Evolutionary conservation across 2,113 vertebrate species (phyloP), one percentile per base, ranked within the genome.

Genomic region (Ailuropoda melanoleuca): DNA sequence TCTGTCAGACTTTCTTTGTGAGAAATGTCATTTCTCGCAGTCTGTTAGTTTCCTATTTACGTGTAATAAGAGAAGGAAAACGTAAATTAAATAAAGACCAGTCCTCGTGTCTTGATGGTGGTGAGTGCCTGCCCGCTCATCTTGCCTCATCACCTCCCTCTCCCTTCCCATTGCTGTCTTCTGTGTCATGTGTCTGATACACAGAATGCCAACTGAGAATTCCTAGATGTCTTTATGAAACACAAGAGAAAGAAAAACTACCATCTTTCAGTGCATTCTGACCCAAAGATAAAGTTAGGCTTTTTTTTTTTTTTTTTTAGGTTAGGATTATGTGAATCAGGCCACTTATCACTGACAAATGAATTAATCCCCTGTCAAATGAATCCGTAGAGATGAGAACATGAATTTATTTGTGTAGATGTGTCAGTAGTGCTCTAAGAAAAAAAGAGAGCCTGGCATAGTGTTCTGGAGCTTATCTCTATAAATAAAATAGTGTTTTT

Each of bases 21-120:
- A 89, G 34, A 64, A 86, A n/a, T 94, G 75, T 10, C 62, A 50
- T 86, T 97, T 85, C 78, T 72, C 29, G 8, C 56, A 46, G 53
- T 83, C 56, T 90, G 72, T 7, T 77, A 48, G 82, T 55, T 70
- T 90, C n/a, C 77, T 80, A 4, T 95, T 97, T 96, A 86, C 88
- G 14, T 53, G 6, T 64, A n/a, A 77, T 18, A 31, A 48, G 43
- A 31, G 74, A 7, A 46, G 24, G 60, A 81, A 83, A 34, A 53
- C 70, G 48, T 68, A 72, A 82, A 60, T 74, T 34, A 72, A 92
- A 31, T 62, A 18, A 39, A 81, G 82, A 9, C 68, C 55, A 55
- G 9, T 48, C 64, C 29, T 70, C 26, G 0, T 18, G 4, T 68
- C 15, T 84, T 39, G 37, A 37, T 56, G 0, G n/a, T 17, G 7